These are phyloP conservation scores for Aleiodes sp. DNA, from an alignment of 1,140 invertebrate species.

Conservation along the genomic window DNA sequence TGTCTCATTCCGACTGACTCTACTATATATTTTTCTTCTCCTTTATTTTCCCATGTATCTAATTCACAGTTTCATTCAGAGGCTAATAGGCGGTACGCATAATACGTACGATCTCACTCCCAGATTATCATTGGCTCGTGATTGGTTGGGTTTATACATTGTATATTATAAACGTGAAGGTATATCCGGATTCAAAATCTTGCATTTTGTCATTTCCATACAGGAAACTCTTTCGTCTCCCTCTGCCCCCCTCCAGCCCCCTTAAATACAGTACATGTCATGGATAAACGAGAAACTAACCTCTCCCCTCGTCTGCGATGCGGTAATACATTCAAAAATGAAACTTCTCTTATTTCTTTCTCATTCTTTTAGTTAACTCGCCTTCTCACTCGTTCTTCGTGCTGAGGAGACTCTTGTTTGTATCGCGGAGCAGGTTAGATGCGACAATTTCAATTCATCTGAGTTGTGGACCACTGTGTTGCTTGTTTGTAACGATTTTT, in stretches of 20 bases:
- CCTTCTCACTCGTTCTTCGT: conserved; percentile 6
- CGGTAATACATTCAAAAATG: conserved; percentile 8
- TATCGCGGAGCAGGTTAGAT: conserved; percentile 5
- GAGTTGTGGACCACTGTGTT: neutral
- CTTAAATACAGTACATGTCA: neutral
- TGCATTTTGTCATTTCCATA: conserved; percentile 58
- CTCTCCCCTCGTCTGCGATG: neutral
- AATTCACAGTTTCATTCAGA: conserved; percentile 21
- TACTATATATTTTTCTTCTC: conserved; percentile 5
- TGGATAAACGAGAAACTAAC: conserved; percentile 10
- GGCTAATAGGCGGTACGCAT: conserved; percentile 23
- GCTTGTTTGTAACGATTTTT: neutral
- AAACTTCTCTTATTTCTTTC: conserved; percentile 13
- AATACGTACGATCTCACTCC: conserved; percentile 55
- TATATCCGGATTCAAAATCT: conserved; percentile 40
- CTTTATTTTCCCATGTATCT: conserved; percentile 14
- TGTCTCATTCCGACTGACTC: neutral
- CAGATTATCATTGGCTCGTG: conserved; percentile 48
- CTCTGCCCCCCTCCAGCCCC: neutral
- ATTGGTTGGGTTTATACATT: neutral
- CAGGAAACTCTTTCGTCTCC: conserved; percentile 57
- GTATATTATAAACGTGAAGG: conserved; percentile 8
- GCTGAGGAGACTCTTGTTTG: neutral
- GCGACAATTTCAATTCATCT: neutral
- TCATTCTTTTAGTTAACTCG: neutral